phyloP scores from a whole-genome alignment of 2,888 invertebrate genomes.

The Drosophila mercatorum region DNA sequence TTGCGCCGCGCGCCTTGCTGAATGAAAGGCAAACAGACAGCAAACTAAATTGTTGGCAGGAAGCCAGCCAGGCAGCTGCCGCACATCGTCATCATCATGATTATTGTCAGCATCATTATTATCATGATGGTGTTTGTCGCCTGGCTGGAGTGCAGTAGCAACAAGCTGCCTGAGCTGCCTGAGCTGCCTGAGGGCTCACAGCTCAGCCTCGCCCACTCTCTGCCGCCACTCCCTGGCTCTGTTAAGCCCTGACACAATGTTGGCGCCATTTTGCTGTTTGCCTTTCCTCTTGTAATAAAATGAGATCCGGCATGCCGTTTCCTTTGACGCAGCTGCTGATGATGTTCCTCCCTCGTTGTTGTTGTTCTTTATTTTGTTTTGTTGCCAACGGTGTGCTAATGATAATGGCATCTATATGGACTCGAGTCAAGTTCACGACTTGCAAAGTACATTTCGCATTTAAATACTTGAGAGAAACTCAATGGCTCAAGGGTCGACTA shows the following conservation, averaged over 20 bases:
- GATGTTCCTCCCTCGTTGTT: background rate
- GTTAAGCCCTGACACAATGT: slow-evolving; percentile 60
- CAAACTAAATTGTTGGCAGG: slow-evolving; percentile 72
- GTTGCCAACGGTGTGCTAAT: slow-evolving; percentile 49
- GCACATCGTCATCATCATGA: slow-evolving; percentile 36
- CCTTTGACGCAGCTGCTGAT: slow-evolving; percentile 49
- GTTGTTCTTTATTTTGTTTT: slow-evolving; percentile 1
- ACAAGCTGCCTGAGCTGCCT: slow-evolving; percentile 69
- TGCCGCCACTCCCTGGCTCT: background rate
- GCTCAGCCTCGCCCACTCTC: background rate
- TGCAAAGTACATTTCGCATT: slow-evolving; percentile 55
- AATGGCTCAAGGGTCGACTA: slow-evolving; percentile 30
- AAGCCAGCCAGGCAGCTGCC: slow-evolving; percentile 61
- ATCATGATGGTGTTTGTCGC: slow-evolving; percentile 52
- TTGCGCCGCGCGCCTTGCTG: slow-evolving; percentile 9
- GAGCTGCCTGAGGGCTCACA: background rate
- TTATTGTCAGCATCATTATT: background rate
- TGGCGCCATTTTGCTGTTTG: slow-evolving; percentile 81
- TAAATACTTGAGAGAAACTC: slow-evolving; percentile 69
- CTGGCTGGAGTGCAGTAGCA: slow-evolving; percentile 61
- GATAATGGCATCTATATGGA: slow-evolving; percentile 64
- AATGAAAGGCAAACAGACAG: slow-evolving; percentile 56
- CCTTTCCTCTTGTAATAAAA: slow-evolving; percentile 80
- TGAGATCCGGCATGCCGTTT: slow-evolving; percentile 70
- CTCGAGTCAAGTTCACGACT: slow-evolving; percentile 16